Evolutionary conservation across 1,140 invertebrate species (phyloP), one percentile per base, ranked within the genome.

Genomic region (Drosophila melanica): DNA sequence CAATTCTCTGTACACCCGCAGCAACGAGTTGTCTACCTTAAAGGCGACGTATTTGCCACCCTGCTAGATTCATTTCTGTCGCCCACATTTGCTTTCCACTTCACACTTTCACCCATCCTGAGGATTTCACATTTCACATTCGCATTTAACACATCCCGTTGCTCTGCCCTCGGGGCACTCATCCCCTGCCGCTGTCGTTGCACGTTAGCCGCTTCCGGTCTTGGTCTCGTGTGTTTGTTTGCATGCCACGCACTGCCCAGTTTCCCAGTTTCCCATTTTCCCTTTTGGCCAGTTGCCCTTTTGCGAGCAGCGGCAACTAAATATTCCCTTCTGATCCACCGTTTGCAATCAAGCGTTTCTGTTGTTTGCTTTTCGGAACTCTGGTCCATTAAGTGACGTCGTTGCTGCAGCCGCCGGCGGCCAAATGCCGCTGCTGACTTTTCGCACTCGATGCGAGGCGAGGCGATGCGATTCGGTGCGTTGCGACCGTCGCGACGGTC

Each of bases 311-410:
- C 57, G 39, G 53, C 64, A 58, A 57, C 59, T 59, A 73, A 75
- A 65, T 69, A 68, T 71, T 63, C 80, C 79, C 79, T 51, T 54
- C 67, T 62, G 68, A 70, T 75, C 60, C 75, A 47, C 16, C 12
- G 78, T 67, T 51, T 58, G 84, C 82, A 87, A 87, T 87, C 82
- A 87, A 84, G 84, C 82, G 84, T 82, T 82, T 73, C 82, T 82
- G 50, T 79, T 87, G 79, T 89, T 89, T 87, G 84, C 79, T 82
- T 86, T 89, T 79, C 84, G 82, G 82, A 87, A 89, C 82, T 87
- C 65, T 82, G 82, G 76, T 79, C 82, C 82, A 89, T 87, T 87
- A 87, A 87, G 72, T 81, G 77, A 74, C 75, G 71, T 20, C 65
- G 64, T 41, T 16, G 57, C 41, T 37, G 80, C 55, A 54, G 64